Percentiles rank a stretch among this genome's conserved stretches.
phyloP scores from a whole-genome alignment of 2,113 vertebrate species.

The Protomyctophum bolini region DNA sequence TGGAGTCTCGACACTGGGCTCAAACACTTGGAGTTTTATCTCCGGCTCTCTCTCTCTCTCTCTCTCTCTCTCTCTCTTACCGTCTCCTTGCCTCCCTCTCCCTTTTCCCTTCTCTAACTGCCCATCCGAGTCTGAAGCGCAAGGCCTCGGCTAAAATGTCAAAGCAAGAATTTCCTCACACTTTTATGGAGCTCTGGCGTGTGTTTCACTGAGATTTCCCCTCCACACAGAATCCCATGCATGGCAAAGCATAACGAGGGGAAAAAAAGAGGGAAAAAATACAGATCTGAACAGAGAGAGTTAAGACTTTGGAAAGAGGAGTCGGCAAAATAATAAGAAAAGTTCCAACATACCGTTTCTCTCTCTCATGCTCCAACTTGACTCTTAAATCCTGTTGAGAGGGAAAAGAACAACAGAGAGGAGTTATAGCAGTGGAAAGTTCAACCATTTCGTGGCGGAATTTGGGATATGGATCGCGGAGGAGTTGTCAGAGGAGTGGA shows the following conservation, averaged over 20 bases:
- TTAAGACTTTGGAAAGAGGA: slow-evolving; percentile 49
- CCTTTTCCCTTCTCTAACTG: slow-evolving; percentile 19
- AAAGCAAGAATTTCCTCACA: slow-evolving; percentile 57
- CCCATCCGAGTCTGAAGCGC: slow-evolving; percentile 38
- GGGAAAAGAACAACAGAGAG: slow-evolving; percentile 66
- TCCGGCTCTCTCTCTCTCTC: slow-evolving; percentile 12
- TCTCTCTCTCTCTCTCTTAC: slow-evolving; percentile 12
- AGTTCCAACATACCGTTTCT: slow-evolving; percentile 87
- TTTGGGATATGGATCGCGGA: slow-evolving; percentile 22
- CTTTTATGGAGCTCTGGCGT: slow-evolving; percentile 56
- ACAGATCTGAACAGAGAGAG: slow-evolving; percentile 42
- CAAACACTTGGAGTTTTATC: slow-evolving; percentile 40
- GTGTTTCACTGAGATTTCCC: slow-evolving; percentile 56
- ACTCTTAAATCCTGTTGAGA: slow-evolving; percentile 87
- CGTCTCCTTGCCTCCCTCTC: slow-evolving; percentile 15
- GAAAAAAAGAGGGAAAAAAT: slow-evolving; percentile 14
- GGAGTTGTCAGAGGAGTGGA: not conserved
- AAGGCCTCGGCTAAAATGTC: slow-evolving; percentile 62
- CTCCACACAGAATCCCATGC: slow-evolving; percentile 57
- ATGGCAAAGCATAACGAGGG: slow-evolving; percentile 44
- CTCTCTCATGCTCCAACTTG: slow-evolving; percentile 93
- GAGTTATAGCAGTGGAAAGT: slow-evolving; percentile 67
- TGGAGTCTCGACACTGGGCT: slow-evolving; percentile 47
- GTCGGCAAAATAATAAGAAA: slow-evolving; percentile 61
- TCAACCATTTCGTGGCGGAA: slow-evolving; percentile 50